Evolutionary conservation across 2,888 invertebrate species (phyloP), one percentile per base, ranked within the genome.

Genomic region (Clivina fossor): DNA sequence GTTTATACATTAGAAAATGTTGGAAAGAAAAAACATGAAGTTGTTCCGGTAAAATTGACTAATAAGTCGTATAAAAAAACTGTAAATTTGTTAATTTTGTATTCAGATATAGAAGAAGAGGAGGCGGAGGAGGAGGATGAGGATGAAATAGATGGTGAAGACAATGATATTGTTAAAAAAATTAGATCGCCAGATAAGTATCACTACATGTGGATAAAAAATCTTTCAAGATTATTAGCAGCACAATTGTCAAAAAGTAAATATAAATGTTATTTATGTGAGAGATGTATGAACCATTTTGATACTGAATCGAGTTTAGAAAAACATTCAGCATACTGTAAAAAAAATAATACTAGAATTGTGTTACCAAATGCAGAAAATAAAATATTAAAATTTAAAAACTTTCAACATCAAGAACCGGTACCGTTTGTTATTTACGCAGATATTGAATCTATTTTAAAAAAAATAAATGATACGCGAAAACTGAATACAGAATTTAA

Each of bases 11-110:
- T 59, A 5, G 47, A 57, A 11, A 19, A 22, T 22, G 13, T 35
- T 41, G 41, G 13, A 8, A 51, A 43, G 9, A 35, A 15, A 13
- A 51, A 56, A 13, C 43, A 24, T 9, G 57, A 57, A 28, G 50
- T 60, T 22, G 58, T 60, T 19, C 60, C 59, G 4, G 15, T 59
- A 28, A 43, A 62, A 32, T 30, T 60, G 16, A 60, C 57, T 37
- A 46, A 57, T 26, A 7, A 58, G 2, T 30, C 33, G 2, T 28
- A 56, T 43, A 40, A 56, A 20, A 56, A 50, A n/a, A 49, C 20
- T 4, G 57, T 60, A 22, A 46, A 61, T 46, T 41, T 62, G 1
- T 37, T 60, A 3, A 19, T 60, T 53, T 9, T 44, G 9, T 30
- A 38, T 20, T 32, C 18, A 37, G 30, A 51, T 26, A n/a, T n/a